Conservation (phyloP, 2,797 vertebrate genomes). For the Mormyrops attenuatus region DNA sequence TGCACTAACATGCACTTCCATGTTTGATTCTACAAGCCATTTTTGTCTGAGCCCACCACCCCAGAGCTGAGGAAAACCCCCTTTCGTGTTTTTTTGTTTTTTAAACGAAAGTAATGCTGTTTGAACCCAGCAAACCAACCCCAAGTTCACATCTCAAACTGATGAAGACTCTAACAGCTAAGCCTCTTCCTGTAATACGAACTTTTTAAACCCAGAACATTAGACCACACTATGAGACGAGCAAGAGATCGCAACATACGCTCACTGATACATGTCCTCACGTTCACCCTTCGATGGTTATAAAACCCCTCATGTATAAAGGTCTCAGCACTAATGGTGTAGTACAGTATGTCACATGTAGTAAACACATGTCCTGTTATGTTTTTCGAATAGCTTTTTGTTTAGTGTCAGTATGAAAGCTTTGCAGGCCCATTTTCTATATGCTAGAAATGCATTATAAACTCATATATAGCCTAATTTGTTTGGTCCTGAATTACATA, state of each 20-base stretch:
- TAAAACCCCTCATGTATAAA: background rate
- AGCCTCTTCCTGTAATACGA: background rate
- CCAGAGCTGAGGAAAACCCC: background rate
- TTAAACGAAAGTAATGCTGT: background rate
- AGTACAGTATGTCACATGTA: background rate
- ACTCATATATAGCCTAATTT: background rate
- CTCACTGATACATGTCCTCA: background rate
- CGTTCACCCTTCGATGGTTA: background rate
- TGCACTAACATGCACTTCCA: background rate
- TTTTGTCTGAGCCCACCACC: background rate
- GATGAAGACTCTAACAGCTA: background rate
- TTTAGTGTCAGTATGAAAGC: background rate
- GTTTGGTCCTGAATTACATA: background rate
- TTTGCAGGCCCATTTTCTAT: background rate
- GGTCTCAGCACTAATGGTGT: background rate
- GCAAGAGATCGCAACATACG: background rate
- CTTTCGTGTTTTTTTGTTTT: background rate
- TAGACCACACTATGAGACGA: background rate
- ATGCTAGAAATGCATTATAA: background rate
- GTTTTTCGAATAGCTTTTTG: background rate
- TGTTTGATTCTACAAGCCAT: background rate
- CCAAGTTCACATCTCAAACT: background rate
- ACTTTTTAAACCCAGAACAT: background rate
- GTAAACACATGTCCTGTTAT: background rate
- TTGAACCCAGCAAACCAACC: background rate